Conservation (phyloP, 1,140 invertebrate genomes). For the Drosophila rhopaloa region DNA sequence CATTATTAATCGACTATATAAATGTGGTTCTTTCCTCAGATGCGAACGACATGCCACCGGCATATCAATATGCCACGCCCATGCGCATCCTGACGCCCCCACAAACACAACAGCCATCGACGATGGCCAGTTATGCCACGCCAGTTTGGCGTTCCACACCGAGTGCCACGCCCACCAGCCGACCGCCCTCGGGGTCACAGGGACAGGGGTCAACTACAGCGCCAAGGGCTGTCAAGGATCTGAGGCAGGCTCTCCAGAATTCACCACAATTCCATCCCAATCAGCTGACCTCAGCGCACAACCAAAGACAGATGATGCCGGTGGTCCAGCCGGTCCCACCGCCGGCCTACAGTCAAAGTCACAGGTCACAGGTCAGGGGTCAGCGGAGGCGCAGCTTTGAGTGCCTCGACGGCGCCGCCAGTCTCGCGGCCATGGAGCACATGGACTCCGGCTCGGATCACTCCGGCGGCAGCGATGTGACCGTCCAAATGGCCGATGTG, state of each 20-base stretch:
- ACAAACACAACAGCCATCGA: slow-evolving; percentile 1
- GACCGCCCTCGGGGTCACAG: slow-evolving; percentile 16
- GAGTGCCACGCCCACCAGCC: slow-evolving; percentile 40
- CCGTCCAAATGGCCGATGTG: slow-evolving; percentile 81
- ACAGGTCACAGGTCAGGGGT: background rate
- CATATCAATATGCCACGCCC: slow-evolving; percentile 72
- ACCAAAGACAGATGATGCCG: slow-evolving; percentile 41
- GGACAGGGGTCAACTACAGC: background rate
- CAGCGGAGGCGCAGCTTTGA: slow-evolving; percentile 47
- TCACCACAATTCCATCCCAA: slow-evolving; percentile 68
- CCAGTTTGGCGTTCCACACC: slow-evolving; percentile 58
- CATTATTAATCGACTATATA: no score
- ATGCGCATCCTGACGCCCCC: slow-evolving; percentile 30
- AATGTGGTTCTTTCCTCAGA: slow-evolving; percentile 1
- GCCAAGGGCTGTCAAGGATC: slow-evolving; percentile 66
- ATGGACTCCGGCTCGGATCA: slow-evolving; percentile 82
- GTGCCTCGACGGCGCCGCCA: slow-evolving; percentile 58
- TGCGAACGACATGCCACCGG: slow-evolving; percentile 61
- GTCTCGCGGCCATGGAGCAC: slow-evolving; percentile 69
- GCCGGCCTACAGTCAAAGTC: slow-evolving; percentile 17
- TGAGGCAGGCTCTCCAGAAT: slow-evolving; percentile 67
- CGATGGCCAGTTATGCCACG: slow-evolving; percentile 48
- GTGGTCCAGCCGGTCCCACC: background rate
- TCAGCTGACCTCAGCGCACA: slow-evolving; percentile 53
- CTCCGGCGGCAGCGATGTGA: slow-evolving; percentile 83